Evolutionary conservation across 1,140 invertebrate species (phyloP), one percentile per base, ranked within the genome.

Genomic region (Megalopta genalis): DNA sequence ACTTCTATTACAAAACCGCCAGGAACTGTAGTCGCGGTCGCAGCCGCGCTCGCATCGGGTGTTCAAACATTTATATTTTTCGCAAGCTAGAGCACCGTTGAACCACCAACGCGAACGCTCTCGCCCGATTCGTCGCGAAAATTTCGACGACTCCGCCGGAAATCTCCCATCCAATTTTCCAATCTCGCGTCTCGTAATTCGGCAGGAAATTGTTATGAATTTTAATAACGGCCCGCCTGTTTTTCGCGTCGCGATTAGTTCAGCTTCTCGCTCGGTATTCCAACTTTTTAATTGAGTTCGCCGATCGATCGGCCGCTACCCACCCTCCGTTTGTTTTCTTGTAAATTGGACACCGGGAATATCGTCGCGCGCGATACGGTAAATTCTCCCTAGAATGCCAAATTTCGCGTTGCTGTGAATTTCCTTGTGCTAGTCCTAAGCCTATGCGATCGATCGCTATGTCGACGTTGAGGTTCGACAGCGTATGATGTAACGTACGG

Each of bases 211-310:
- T 54, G 32, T 54, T 42, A 54, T 18, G 59, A 64, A 71, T 64
- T 63, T 32, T 62, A 63, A 68, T 39, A 32, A 70, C 60, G 27
- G 23, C 10, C 10, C 62, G 21, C 21, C 42, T 39, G 18, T n/a
- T 72, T 62, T 32, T 62, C 49, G 23, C 7, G 14, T 27, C 23
- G 39, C 23, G 69, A 42, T 62, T 62, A 71, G 39, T 52, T 21
- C 49, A 12, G 42, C 49, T 52, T 16, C 49, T 18, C 18, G 14
- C 49, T 1, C 9, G 27, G 21, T 2, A 60, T 69, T n/a, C 49
- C 27, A 52, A 64, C 4, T 70, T 54, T 52, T 52, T 42, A 54
- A 71, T 64, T 3, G 67, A 71, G 21, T 64, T 54, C 12, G 10
- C 1, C 23, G n/a, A 64, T 71, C 59, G 32, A 69, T 21, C 12